Evolutionary conservation across 2,113 vertebrate genomes (phyloP).

Genomic region (Xiphophorus hellerii): DNA sequence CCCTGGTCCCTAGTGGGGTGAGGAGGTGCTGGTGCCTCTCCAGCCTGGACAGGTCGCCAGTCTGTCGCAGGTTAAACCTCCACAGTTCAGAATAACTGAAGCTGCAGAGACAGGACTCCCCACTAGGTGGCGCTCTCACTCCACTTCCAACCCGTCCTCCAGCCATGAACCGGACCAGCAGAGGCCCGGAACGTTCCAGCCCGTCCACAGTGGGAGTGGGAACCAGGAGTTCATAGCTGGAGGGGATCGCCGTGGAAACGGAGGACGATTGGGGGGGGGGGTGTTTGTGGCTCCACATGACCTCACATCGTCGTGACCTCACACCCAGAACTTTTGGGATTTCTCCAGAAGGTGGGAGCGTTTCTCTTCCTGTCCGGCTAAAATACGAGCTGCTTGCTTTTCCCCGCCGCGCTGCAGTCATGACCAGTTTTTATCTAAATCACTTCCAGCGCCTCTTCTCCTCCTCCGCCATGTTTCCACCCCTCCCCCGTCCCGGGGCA

Average conservation of each 20-base stretch:
- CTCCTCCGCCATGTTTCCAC: slow-evolving; percentile 21
- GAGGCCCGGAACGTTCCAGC: slow-evolving; percentile 9
- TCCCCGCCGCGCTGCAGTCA: slow-evolving; percentile 90
- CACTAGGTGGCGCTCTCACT: slow-evolving; percentile 69
- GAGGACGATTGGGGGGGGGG: slow-evolving; percentile 24
- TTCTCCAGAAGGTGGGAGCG: background rate
- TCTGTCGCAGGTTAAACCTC: too few relatives aligned
- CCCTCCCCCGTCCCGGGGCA: slow-evolving; percentile 68
- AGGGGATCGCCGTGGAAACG: slow-evolving; percentile 32
- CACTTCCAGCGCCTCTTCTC: slow-evolving; percentile 90
- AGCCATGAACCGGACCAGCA: background rate
- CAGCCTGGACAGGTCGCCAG: too few relatives aligned
- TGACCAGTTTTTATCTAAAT: slow-evolving; percentile 96
- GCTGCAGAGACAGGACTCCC: background rate
- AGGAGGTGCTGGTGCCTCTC: too few relatives aligned
- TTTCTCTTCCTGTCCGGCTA: slow-evolving; percentile 48
- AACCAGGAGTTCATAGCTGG: slow-evolving; percentile 30
- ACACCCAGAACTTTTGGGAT: background rate
- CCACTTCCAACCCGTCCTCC: slow-evolving; percentile 2
- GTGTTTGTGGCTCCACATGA: slow-evolving; percentile 35
- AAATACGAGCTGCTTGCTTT: slow-evolving; percentile 96
- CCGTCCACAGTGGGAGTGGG: slow-evolving; percentile 25
- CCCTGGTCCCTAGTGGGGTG: too few relatives aligned
- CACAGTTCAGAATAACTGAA: background rate
- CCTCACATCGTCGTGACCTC: background rate